Conservation (phyloP, 2,797 vertebrate genomes). For the Aplochiton taeniatus region DNA sequence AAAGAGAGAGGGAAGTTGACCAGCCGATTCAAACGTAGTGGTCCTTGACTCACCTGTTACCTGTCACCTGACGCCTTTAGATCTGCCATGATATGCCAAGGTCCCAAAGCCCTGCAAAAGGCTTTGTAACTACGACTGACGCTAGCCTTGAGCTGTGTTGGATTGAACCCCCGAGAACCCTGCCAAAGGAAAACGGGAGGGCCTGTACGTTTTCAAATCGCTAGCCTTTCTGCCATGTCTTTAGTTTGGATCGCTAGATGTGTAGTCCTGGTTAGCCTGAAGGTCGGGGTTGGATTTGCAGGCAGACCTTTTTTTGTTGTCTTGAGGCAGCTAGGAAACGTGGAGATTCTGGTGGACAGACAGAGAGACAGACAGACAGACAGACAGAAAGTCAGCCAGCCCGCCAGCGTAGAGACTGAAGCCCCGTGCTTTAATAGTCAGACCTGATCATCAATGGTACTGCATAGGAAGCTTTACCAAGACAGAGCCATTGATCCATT, state of each 20-base stretch:
- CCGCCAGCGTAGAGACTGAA: slow-evolving; percentile 52
- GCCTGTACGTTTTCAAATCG: too few relatives aligned
- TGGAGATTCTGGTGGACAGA: slow-evolving; percentile 85
- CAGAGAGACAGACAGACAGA: slow-evolving; percentile 40
- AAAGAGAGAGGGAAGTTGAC: neutral
- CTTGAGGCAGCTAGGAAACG: slow-evolving; percentile 68
- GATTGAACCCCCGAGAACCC: slow-evolving; percentile 40
- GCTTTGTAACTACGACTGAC: too few relatives aligned
- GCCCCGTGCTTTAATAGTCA: slow-evolving; percentile 69
- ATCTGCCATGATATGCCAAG: slow-evolving; percentile 47
- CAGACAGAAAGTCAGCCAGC: slow-evolving; percentile 31
- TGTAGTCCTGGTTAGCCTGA: slow-evolving; percentile 33
- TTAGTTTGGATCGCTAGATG: slow-evolving; percentile 37
- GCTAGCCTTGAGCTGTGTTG: slow-evolving; percentile 43
- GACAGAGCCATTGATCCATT: slow-evolving; percentile 30
- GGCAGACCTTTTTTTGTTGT: slow-evolving; percentile 40
- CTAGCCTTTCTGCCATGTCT: too few relatives aligned
- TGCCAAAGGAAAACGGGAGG: slow-evolving; percentile 61
- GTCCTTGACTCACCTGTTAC: slow-evolving; percentile 16
- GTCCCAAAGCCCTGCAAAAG: too few relatives aligned
- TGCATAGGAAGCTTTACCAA: slow-evolving; percentile 31
- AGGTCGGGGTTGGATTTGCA: too few relatives aligned
- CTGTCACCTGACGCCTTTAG: slow-evolving; percentile 72
- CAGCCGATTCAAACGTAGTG: too few relatives aligned
- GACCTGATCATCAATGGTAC: slow-evolving; percentile 42